Base-by-base conservation (phyloP, 1,140 invertebrate species). In the Tenebrio molitor region DNA sequence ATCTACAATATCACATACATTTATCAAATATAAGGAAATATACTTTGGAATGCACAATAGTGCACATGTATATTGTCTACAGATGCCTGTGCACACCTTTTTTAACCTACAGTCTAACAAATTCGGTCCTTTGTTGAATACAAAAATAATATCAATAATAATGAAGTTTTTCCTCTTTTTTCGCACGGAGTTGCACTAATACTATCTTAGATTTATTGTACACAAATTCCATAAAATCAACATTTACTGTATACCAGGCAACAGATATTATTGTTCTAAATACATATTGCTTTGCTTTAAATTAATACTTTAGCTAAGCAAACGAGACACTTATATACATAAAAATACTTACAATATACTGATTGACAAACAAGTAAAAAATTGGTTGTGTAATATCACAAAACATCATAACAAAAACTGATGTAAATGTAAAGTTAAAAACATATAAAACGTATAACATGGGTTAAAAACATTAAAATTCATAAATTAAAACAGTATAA, bases 1-100 rank as follows among this genome's bases (percentile, higher is more conserved):
- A 65, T 73, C 76, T 77, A 77, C 69, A 74, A 76, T 78, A 78
- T 78, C 77, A 78, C 77, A 78, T 77, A 79, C 78, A 79, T 79
- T 75, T 79, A 79, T 76, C 73, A 79, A 77, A 79, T 76, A 79
- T 76, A 76, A 67, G 69, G 76, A 75, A 75, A 78, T 77, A 76
- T 77, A 75, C 25, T 78, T 76, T 76, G 74, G 76, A 78, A 79
- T 79, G 78, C 76, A 78, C 77, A 74, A 74, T 78, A 78, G 73
- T 78, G 77, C 77, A 73, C 71, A 67, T 73, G 62, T 75, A 73
- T 77, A 77, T 78, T 78, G 75, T 78, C 76, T 77, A 78, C 76
- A 75, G 72, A 77, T 74, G 70, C 72, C 39, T 65, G 72, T 77
- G 74, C 69, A 76, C 75, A 70, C 39, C 58, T 46, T 58, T 44